Conservation (phyloP, 1,140 invertebrate genomes). For the Apis mellifera region Amel_HAv3.1 CM009936.2:3968001-3968500, state of each 20-base stretch:
- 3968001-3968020: background rate
- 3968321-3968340: constrained; percentile 13
- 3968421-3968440: background rate
- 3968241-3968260: background rate
- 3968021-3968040: constrained; percentile 35
- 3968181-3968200: constrained; percentile 19
- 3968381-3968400: background rate
- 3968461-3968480: background rate
- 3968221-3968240: constrained; percentile 4
- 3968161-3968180: constrained; percentile 29
- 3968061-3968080: constrained; percentile 13
- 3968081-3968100: too few relatives aligned
- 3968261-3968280: background rate
- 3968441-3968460: background rate
- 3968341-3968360: background rate
- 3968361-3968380: background rate
- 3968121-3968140: constrained; percentile 40
- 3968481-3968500: constrained; percentile 28
- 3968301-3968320: background rate
- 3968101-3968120: background rate
- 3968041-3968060: background rate
- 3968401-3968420: constrained; percentile 16
- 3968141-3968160: constrained; percentile 55
- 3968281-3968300: background rate
- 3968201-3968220: constrained; percentile 2